These are phyloP conservation scores for Strigamia maritima DNA, from an alignment of 2,888 invertebrate genomes.

Conservation along the genomic window DNA sequence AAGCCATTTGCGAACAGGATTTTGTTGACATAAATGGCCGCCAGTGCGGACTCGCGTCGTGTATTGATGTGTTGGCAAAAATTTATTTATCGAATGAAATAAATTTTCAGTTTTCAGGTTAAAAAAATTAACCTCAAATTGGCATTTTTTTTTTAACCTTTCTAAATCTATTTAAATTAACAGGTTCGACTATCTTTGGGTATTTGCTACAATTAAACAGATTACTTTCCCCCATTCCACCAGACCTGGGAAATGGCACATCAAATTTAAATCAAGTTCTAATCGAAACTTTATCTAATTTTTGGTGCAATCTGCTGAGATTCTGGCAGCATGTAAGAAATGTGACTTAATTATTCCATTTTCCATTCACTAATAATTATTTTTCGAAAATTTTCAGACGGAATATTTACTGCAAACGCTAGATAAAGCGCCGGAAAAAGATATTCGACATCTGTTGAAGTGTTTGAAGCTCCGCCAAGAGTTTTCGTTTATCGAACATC, in stretches of 20 bases:
- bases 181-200: background rate
- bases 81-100: background rate
- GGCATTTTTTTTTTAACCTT: background rate
- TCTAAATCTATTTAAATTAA: background rate
- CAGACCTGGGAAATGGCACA: background rate
- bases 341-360: background rate
- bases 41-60: constrained; percentile 37
- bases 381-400: background rate
- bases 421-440: constrained; percentile 9
- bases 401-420: background rate
- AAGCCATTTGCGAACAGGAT: constrained; percentile 36
- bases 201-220: constrained; percentile 3
- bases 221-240: background rate
- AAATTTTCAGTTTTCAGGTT: background rate
- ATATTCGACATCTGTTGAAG: background rate
- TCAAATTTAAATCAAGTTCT: constrained; percentile 31
- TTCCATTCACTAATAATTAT: background rate
- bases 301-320: constrained; percentile 33
- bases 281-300: background rate
- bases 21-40: constrained; percentile 26
- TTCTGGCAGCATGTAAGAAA: background rate
- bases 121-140: background rate
- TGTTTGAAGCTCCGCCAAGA: background rate
- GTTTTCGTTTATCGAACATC: background rate
- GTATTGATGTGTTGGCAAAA: background rate